phyloP scores from a whole-genome alignment of 2,797 vertebrate species.

The Parotocinclus haroldoi region DNA sequence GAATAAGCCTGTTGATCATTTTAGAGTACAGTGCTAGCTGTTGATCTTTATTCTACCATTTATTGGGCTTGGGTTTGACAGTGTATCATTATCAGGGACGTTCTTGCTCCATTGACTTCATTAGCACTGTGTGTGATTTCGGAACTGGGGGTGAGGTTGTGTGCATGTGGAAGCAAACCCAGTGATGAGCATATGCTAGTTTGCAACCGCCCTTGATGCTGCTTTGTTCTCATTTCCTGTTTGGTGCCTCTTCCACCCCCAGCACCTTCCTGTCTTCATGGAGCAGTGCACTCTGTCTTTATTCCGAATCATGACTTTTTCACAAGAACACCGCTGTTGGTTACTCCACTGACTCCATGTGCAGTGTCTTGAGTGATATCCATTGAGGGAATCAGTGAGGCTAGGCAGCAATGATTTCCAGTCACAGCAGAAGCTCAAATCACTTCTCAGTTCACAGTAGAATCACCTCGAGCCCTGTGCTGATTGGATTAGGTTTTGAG shows the following conservation, averaged over 20 bases:
- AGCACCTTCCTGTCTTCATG: conserved; percentile 69
- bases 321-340: conserved; percentile 4
- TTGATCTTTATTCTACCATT: no score
- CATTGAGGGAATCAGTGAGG: no score
- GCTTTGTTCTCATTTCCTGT: conserved; percentile 70
- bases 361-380: no score
- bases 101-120: background rate
- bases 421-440: no score
- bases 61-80: background rate
- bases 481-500: no score
- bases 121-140: background rate
- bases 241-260: conserved; percentile 65
- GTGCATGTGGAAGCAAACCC: background rate
- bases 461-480: no score
- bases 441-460: no score
- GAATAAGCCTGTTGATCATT: no score
- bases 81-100: no score
- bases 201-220: conserved; percentile 30
- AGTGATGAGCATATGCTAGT: conserved; percentile 10
- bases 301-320: background rate
- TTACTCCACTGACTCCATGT: background rate
- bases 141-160: background rate
- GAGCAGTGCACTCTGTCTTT: conserved; percentile 25
- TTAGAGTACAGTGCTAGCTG: no score
- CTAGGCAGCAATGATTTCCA: no score